Base-by-base conservation (phyloP, 2,888 invertebrate species). In the Scaptomyza tumidula region DNA sequence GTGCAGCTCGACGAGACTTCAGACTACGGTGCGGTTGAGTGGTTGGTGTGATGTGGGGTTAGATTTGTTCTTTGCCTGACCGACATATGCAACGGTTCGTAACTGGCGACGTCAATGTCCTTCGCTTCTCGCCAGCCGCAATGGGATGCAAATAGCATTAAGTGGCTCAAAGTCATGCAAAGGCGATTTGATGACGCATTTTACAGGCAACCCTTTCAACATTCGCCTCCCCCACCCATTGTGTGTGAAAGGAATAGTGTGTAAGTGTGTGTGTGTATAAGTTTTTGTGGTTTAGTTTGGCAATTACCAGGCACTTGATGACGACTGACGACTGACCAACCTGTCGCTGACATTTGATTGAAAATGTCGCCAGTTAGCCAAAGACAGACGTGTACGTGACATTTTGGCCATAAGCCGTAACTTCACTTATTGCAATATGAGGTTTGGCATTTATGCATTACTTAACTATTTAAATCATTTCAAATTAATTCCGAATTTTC, bases 121-220 rank as follows among this genome's bases (percentile, higher is more conserved):
- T 63, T 66, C 65, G 58, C 48, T 68, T 74, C 71, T 74, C 67
- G 72, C 61, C 66, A 61, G 66, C 79, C 76, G 71, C 82, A 80
- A 80, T 86, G 75, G 78, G 79, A 86, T 88, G 89, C 87, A 86
- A 81, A 89, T 89, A 80, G 78, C 77, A 81, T 90, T 90, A 86
- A 85, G 80, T 86, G 76, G 85, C 80, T 79, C 81, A 77, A 88
- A 90, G 85, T 80, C 89, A 85, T 81, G 77, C 83, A 78, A 83
- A 80, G 88, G 88, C 90, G 90, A 89, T 89, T 82, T 80, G 62
- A 62, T 81, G 79, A 72, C 79, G 72, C 75, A 81, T 75, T 68
- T 77, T 74, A 61, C 65, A 62, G 52, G 50, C 50, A 35, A n/a
- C n/a, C 16, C 33, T n/a, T 13, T 6, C 9, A 5, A 13, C 24